Conservation (phyloP, 2,888 invertebrate species). For the Noctua janthina region DNA sequence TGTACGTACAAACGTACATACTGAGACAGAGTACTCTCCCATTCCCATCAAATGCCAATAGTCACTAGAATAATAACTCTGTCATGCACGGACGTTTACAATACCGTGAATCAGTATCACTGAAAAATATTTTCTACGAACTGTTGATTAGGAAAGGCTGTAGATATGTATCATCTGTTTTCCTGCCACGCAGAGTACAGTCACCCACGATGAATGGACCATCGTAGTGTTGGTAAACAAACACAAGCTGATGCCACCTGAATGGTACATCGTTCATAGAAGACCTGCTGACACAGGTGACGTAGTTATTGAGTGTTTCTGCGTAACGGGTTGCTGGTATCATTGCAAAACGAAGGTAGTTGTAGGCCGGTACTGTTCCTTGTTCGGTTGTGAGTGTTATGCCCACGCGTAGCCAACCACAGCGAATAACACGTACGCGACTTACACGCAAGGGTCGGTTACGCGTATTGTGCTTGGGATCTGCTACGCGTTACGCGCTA, state of each 20-base stretch:
- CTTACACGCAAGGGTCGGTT: neutral
- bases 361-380: neutral
- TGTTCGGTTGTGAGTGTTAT: neutral
- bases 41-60: neutral
- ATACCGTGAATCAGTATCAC: constrained; percentile 7
- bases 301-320: neutral
- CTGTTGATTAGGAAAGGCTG: constrained; percentile 11
- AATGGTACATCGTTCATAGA: neutral
- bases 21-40: neutral
- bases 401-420: neutral
- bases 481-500: neutral
- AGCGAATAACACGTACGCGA: neutral
- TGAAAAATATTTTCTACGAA: constrained; percentile 29
- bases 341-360: neutral
- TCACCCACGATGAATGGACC: constrained; percentile 23
- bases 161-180: constrained; percentile 36
- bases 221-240: constrained; percentile 34
- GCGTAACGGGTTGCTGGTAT: no score
- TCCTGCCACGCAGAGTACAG: constrained; percentile 13
- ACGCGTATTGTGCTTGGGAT: neutral
- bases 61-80: neutral
- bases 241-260: constrained; percentile 13
- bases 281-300: constrained; percentile 3
- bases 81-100: constrained; percentile 4
- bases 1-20: neutral